A percentile compares a stretch with the other conserved stretches of the same genome.
Evolutionary conservation across 2,113 vertebrate genomes (phyloP).

Genomic region (Melanerpes formicivorus): DNA sequence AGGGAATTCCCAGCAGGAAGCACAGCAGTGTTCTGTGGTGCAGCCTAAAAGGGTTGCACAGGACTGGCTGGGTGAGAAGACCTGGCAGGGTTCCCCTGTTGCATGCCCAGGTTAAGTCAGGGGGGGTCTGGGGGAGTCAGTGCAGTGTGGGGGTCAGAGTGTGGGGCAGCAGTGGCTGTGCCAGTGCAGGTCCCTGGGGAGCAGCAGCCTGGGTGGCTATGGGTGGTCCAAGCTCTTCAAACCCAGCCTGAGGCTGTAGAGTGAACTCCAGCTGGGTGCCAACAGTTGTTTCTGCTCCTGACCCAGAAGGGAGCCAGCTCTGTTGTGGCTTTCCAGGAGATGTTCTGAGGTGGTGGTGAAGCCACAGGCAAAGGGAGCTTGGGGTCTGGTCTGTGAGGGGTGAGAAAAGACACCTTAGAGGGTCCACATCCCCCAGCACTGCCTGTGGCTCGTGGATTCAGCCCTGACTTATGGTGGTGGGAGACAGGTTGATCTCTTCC

Average conservation of each 20-base stretch:
- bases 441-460: too few species aligned
- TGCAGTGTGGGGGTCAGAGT: background rate
- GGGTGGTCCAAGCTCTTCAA: background rate
- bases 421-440: fast-evolving
- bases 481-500: background rate
- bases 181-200: background rate
- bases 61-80: background rate
- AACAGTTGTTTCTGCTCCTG: background rate
- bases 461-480: fast-evolving
- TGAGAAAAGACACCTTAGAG: background rate
- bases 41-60: background rate
- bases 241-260: fast-evolving
- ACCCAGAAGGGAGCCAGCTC: background rate
- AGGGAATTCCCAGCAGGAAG: background rate
- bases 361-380: background rate
- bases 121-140: background rate
- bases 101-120: background rate
- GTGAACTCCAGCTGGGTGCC: background rate
- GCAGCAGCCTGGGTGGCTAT: background rate
- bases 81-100: background rate
- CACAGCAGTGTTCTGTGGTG: background rate
- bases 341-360: background rate
- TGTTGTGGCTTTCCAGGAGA: background rate
- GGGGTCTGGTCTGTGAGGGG: background rate
- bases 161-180: background rate